phyloP scores from a whole-genome alignment of 1,140 invertebrate species.

The Drosophila melanogaster region DNA sequence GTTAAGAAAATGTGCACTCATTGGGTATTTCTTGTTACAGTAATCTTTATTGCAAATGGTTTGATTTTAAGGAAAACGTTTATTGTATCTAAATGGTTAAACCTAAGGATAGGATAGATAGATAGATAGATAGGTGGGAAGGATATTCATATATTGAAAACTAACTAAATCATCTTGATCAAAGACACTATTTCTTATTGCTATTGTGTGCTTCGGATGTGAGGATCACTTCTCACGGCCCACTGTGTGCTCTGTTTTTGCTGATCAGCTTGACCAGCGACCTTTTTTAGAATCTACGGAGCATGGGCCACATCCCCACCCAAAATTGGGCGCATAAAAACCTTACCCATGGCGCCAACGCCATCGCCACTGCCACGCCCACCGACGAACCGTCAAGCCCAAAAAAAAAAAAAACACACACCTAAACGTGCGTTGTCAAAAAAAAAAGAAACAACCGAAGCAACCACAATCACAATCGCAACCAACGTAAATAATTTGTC shows the following conservation, averaged over 20 bases:
- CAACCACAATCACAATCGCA: constrained; percentile 22
- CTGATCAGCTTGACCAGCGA: constrained; percentile 38
- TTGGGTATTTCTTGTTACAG: not conserved
- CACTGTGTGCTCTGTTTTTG: constrained; percentile 62
- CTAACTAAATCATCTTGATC: not conserved
- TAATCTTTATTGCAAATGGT: not conserved
- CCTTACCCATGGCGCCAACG: constrained; percentile 8
- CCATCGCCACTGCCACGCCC: constrained; percentile 11
- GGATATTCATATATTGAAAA: no score
- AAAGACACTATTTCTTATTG: not conserved
- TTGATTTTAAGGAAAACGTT: not conserved
- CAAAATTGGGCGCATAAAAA: constrained; percentile 22
- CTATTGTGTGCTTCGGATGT: not conserved
- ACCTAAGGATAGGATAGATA: not conserved
- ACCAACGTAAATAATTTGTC: constrained; percentile 70
- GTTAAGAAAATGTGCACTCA: not conserved
- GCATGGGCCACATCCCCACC: constrained; percentile 22
- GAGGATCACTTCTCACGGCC: constrained; percentile 8
- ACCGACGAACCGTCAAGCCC: constrained; percentile 4
- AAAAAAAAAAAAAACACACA: constrained; percentile 37
- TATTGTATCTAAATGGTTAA: not conserved
- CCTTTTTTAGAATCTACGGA: constrained; percentile 11
- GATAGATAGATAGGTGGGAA: no score
- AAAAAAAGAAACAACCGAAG: constrained; percentile 29
- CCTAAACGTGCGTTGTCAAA: constrained; percentile 40